Base-by-base conservation (phyloP, 2,797 vertebrate species). In the Diglossa cyanea region DNA sequence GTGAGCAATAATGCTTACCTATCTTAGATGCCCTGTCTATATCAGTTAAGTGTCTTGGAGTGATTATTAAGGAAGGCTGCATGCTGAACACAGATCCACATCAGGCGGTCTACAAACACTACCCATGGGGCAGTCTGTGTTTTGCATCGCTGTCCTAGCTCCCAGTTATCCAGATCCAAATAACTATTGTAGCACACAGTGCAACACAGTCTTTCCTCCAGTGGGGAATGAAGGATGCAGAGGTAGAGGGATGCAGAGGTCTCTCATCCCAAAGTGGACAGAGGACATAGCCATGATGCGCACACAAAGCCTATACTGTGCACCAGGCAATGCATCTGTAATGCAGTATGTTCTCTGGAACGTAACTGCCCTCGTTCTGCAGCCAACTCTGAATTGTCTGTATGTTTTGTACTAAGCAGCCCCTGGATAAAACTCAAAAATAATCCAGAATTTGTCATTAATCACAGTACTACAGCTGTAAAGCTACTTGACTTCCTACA, bases 181-280 rank as follows among this genome's bases (percentile, higher is more conserved):
- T 21, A 74, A 14, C 10, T 75, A 10, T 1, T 37, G 37, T 4
- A 83, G 9, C 5, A 7, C 14, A 31, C 14, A 45, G 17, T 39
- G 31, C 15, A 25, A 10, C 14, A 70, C 6, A 24, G 5, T 26
- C 30, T 44, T 50, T 57, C 11, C 25, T 77, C 61, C 53, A 26
- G 37, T 24, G 17, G 1, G 28, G 11, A 88, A 40, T 0, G 1
- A 33, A 15, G 5, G 11, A 25, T 30, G 15, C 23, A 31, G n/a
- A 37, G 13, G 8, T 1, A 1, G 0, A 31, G 21, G 4, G 24
- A n/a, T 25, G 23, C 55, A 74, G 40, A 55, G 5, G 9, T 48
- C 40, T 58, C 44, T 86, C 30, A 73, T 55, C 10, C 28, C 42
- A 35, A 77, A 53, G 8, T 3, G 7, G 76, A 57, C 50, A 77